Evolutionary conservation across 2,113 vertebrate species (phyloP).

Genomic region (Phalacrocorax pelagicus): DNA sequence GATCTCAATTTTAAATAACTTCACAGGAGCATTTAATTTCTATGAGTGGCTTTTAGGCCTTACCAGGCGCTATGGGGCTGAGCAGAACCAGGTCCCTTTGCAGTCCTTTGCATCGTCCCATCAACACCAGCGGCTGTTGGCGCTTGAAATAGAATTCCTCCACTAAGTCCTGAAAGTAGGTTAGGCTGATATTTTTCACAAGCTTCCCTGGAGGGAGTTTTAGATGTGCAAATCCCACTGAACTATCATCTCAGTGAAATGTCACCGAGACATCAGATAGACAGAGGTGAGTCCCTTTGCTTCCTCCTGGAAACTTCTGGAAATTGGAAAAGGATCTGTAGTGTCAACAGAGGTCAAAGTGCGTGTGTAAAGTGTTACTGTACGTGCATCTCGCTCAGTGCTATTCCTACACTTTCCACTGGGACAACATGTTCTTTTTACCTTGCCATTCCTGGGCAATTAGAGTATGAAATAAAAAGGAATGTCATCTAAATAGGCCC

Average conservation of each 20-base stretch:
- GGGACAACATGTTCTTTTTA: not conserved
- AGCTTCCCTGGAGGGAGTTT: slow-evolving; percentile 5
- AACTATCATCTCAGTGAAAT: not conserved
- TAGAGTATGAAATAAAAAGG: slow-evolving; percentile 13
- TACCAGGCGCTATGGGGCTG: not conserved
- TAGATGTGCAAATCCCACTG: slow-evolving; percentile 42
- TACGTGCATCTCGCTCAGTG: rapidly evolving
- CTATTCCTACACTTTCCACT: not conserved
- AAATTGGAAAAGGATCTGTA: not conserved
- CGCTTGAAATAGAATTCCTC: not conserved
- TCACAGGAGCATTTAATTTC: not conserved
- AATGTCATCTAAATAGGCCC: not conserved
- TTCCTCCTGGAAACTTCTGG: slow-evolving; percentile 2
- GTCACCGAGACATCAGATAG: not conserved
- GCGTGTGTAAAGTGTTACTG: not conserved
- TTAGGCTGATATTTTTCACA: not conserved
- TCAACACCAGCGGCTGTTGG: not conserved
- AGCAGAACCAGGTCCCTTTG: not conserved
- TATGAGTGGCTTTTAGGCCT: not conserved
- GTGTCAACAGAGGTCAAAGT: not conserved
- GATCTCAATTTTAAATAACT: not conserved
- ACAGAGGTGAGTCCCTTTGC: not conserved
- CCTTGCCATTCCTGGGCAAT: not conserved
- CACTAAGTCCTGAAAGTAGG: not conserved
- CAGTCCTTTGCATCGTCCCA: not conserved